phyloP scores from a whole-genome alignment of 37 sponge, comb jelly and placozoan genomes.

The Hormiphora californensis region DNA sequence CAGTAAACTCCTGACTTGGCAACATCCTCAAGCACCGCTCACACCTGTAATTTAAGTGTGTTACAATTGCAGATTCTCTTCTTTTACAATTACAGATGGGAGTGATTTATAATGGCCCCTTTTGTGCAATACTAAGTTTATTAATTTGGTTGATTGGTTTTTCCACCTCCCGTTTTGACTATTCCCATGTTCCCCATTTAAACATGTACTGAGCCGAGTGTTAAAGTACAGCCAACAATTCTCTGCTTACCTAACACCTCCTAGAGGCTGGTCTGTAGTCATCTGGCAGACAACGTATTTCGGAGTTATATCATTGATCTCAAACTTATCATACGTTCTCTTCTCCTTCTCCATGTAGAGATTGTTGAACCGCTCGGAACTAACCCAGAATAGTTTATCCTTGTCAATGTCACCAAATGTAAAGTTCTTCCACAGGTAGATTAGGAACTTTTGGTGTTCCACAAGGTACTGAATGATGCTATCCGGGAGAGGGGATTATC shows the following conservation, averaged over 20 bases:
- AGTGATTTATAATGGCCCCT: too few species aligned
- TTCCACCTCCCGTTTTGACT: too few species aligned
- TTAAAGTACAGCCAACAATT: background rate
- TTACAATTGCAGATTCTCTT: background rate
- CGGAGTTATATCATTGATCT: background rate
- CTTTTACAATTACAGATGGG: background rate
- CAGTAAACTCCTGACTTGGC: background rate
- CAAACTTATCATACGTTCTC: background rate
- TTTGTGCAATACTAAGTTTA: too few species aligned
- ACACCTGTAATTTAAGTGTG: background rate
- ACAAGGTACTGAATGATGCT: too few species aligned
- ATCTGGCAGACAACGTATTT: background rate
- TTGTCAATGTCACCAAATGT: background rate
- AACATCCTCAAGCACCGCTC: background rate
- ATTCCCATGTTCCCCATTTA: too few species aligned
- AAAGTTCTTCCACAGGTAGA: background rate
- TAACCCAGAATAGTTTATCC: background rate
- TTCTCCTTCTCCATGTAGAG: background rate
- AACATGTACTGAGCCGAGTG: too few species aligned
- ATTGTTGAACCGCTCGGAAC: background rate
- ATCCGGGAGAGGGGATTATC: too few species aligned
- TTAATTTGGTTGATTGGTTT: too few species aligned
- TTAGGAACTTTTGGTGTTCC: slow-evolving; percentile 5
- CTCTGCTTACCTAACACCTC: background rate
- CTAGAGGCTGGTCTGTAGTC: slow-evolving; percentile 12